phyloP scores from a whole-genome alignment of 2,113 vertebrate species.

The Actenoides hombroni region DNA sequence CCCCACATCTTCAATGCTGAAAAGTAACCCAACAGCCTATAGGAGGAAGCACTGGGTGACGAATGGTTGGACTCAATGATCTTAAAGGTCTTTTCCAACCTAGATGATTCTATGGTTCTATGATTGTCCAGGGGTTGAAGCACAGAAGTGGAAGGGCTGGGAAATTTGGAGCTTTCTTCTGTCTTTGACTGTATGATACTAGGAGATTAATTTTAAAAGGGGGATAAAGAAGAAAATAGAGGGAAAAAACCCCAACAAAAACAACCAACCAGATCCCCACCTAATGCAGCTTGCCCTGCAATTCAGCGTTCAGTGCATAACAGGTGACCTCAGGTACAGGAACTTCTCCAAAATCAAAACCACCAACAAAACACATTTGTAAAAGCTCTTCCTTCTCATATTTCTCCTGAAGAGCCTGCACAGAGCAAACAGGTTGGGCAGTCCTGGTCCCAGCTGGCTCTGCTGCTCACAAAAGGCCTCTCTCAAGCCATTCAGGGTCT shows the following conservation, averaged over 20 bases:
- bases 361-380: neutral
- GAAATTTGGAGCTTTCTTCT: too few relatives aligned
- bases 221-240: neutral
- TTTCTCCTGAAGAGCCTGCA: neutral
- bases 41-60: neutral
- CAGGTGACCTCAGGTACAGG: neutral
- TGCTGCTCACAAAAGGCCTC: neutral
- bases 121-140: neutral
- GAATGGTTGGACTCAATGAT: too few relatives aligned
- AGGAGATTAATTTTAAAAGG: neutral
- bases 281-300: neutral
- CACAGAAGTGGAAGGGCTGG: neutral
- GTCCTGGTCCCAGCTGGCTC: neutral
- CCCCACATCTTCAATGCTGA: neutral
- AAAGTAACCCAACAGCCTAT: neutral
- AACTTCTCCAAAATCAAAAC: neutral
- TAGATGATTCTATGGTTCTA: too few relatives aligned
- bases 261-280: too few relatives aligned
- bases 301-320: accelerated
- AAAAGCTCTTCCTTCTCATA: neutral
- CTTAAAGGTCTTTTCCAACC: too few relatives aligned
- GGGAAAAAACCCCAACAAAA: neutral
- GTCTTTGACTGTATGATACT: neutral
- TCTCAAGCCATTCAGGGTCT: neutral
- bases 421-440: accelerated